Evolutionary conservation across 2,113 vertebrate genomes (phyloP), one percentile per base, ranked within the genome.

Genomic region (Naja naja): DNA sequence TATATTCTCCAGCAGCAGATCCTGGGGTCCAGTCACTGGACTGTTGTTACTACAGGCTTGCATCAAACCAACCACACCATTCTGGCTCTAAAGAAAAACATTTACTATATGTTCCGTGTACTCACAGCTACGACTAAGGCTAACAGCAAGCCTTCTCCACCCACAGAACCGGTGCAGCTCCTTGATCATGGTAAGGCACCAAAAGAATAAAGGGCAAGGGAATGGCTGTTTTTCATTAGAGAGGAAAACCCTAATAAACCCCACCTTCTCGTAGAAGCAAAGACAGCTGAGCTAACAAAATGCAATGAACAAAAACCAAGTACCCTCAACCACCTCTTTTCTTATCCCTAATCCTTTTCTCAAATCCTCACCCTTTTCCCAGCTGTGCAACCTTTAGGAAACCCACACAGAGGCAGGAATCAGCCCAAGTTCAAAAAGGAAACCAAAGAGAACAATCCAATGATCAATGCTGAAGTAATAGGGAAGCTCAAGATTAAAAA

Each of bases 1-100:
- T 99, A 99, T 22, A 98, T 98, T 1, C 97, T 99, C 92, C 99
- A 99, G 95, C 99, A 99, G 96, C 99, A 99, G 97, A 98, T 98
- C 27, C 93, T 99, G 89, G 99, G 99, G 90, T 98, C 98, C 0
- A 98, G 97, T 86, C 99, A 99, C 96, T 99, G 99, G 99, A 98
- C 98, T 9, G 98, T 98, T 27, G 98, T 99, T 85, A 98, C 97
- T 7, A 97, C 98, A 0, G 98, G 98, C 0, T 96, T 99, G 94
- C 98, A 94, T 94, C 98, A 98, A 52, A 99, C 98, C 3, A 96
- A 90, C 60, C 98, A 98, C 96, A 98, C 96, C 0, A 97, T 99
- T 95, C 97, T 94, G 0, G 96, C 98, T 9, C 97, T 99, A 93
- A 98, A 98, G 94, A 99, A 99, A 94, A 98, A 98, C 1, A 97